phyloP scores from a whole-genome alignment of 92 coral and sea anemone genomes.

The Parazoanthus swiftii region DNA sequence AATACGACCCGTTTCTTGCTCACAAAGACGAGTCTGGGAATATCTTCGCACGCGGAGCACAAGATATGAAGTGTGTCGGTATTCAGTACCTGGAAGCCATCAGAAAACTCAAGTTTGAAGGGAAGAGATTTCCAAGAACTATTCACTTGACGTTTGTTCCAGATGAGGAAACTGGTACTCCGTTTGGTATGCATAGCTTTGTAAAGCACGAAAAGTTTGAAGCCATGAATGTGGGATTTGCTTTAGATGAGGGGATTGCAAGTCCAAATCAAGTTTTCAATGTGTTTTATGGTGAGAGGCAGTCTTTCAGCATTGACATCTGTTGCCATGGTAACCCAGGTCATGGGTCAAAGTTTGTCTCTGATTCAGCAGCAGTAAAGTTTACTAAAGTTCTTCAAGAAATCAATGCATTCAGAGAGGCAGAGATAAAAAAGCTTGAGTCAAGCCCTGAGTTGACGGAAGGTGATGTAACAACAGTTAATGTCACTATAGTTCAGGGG shows the following conservation, averaged over 20 bases:
- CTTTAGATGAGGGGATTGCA: conserved; percentile 18
- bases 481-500: conserved; percentile 7
- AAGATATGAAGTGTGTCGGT: conserved; percentile 30
- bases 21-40: conserved; percentile 21
- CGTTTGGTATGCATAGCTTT: neutral
- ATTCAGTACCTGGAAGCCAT: conserved; percentile 24
- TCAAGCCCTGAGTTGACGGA: neutral
- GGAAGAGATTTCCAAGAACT: conserved; percentile 15
- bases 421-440: conserved; percentile 16
- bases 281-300: conserved; percentile 10
- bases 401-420: conserved; percentile 27
- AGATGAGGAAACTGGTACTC: neutral
- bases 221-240: conserved; percentile 16
- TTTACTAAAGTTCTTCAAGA: conserved; percentile 30
- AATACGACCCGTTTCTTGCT: conserved; percentile 21
- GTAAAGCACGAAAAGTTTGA: neutral
- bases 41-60: conserved; percentile 28
- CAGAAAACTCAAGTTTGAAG: neutral
- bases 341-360: conserved; percentile 33
- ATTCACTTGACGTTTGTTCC: conserved; percentile 24
- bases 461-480: conserved; percentile 20
- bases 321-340: conserved; percentile 37
- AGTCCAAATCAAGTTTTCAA: conserved; percentile 28
- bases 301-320: conserved; percentile 10
- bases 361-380: conserved; percentile 21